A percentile compares a stretch with the other conserved stretches of the same genome.
phyloP scores from a whole-genome alignment of 1,140 invertebrate genomes.

The Panulirus ornatus region DNA sequence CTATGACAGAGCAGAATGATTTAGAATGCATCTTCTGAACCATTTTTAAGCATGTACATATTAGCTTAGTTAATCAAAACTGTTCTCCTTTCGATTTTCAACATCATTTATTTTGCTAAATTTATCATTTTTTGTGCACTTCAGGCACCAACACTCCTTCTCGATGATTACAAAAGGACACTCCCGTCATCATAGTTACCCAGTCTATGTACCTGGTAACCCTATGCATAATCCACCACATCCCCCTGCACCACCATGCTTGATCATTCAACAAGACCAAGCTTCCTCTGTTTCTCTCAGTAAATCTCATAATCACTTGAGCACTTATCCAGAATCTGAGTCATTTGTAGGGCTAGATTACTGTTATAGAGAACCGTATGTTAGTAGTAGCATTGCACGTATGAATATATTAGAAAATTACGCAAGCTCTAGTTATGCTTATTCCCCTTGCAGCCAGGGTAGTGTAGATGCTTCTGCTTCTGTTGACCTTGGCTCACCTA shows the following conservation, averaged over 20 bases:
- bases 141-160: background rate
- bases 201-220: slow-evolving; percentile 58
- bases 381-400: background rate
- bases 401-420: background rate
- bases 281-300: slow-evolving; percentile 16
- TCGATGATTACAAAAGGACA: slow-evolving; percentile 44
- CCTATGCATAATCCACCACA: slow-evolving; percentile 55
- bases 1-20: no score
- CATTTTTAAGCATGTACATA: no score
- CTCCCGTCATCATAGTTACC: slow-evolving; percentile 61
- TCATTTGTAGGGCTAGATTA: background rate
- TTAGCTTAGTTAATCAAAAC: no score
- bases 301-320: slow-evolving; percentile 42
- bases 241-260: slow-evolving; percentile 56
- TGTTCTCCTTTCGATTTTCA: background rate
- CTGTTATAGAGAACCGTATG: background rate
- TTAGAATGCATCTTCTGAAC: no score
- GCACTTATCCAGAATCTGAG: background rate
- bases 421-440: slow-evolving; percentile 46
- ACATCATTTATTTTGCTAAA: background rate
- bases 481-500: slow-evolving; percentile 55
- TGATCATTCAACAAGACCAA: slow-evolving; percentile 51
- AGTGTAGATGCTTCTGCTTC: slow-evolving; percentile 54
- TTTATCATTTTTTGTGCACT: slow-evolving; percentile 11
- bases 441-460: slow-evolving; percentile 49